A percentile compares a stretch with the other conserved stretches of the same genome.
These are phyloP conservation scores for Agrilus mali DNA, from an alignment of 2,888 invertebrate genomes.

Conservation along the genomic window DNA sequence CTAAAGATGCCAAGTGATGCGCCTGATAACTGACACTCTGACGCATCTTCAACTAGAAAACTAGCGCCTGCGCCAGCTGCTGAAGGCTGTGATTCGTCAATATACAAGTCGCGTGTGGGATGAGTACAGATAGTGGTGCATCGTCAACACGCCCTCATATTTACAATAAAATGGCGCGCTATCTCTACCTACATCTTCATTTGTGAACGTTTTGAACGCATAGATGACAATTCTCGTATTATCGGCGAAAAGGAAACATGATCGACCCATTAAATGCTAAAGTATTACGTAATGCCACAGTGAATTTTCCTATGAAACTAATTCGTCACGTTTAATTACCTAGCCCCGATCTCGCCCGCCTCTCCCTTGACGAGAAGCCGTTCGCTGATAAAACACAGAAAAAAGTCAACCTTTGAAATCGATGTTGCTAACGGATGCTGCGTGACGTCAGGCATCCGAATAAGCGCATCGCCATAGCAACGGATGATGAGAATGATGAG, in stretches of 20 bases:
- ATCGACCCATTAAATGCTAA: no score
- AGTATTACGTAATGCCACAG: no score
- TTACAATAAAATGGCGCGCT: constrained; percentile 13
- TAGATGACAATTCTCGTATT: no score
- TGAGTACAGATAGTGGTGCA: constrained; percentile 19
- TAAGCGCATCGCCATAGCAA: constrained; percentile 24
- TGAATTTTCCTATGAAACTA: no score
- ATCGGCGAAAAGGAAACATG: no score
- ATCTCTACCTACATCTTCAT: neutral
- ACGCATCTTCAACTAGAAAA: neutral
- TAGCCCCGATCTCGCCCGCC: no score
- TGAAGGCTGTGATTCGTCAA: constrained; percentile 14
- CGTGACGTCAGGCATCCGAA: constrained; percentile 27
- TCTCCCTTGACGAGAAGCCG: constrained; percentile 4
- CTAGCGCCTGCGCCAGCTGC: constrained; percentile 9
- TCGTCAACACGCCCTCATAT: constrained; percentile 14
- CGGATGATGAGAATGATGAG: constrained; percentile 14
- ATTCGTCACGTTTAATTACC: no score
- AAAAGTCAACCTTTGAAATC: constrained; percentile 24
- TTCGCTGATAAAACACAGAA: constrained; percentile 10
- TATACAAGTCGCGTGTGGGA: constrained; percentile 14
- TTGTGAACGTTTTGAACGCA: no score
- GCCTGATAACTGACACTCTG: no score
- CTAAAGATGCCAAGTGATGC: no score
- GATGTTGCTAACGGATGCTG: constrained; percentile 24